Conservation (phyloP, 2,113 vertebrate species). For the Lonchura striata region DNA sequence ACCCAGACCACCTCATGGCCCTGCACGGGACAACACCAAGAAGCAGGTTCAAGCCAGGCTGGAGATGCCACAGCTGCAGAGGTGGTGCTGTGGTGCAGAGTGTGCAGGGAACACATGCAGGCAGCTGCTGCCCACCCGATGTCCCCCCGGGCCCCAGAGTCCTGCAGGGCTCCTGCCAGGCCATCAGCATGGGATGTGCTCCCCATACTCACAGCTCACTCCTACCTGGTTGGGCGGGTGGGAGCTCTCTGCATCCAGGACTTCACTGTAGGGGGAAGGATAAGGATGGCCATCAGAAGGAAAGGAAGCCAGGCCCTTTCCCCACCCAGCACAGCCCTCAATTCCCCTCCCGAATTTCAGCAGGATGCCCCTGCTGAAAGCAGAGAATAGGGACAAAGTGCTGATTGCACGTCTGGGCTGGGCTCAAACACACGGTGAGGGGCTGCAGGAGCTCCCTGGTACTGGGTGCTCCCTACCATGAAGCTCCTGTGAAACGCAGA, state of each 20-base stretch:
- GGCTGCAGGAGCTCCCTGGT: not conserved
- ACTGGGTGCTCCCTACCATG: not conserved
- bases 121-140: not conserved
- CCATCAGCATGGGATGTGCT: not conserved
- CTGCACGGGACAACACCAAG: not conserved
- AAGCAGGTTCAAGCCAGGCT: not conserved
- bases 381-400: not conserved
- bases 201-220: not conserved
- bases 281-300: not conserved
- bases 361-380: accelerated
- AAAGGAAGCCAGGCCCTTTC: accelerated
- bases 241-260: not conserved
- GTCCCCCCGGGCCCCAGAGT: not conserved
- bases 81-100: accelerated
- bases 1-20: accelerated
- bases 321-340: not conserved
- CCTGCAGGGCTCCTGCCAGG: not conserved
- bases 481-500: accelerated
- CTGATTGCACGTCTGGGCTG: accelerated
- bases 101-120: accelerated
- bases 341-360: accelerated
- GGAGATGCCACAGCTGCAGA: accelerated
- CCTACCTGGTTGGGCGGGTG: constrained; percentile 17
- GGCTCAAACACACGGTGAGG: not conserved
- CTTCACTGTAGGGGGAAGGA: not conserved